Evolutionary conservation across 2,797 vertebrate species (phyloP), one percentile per base, ranked within the genome.

Genomic region (Rhyacichthys aspro): DNA sequence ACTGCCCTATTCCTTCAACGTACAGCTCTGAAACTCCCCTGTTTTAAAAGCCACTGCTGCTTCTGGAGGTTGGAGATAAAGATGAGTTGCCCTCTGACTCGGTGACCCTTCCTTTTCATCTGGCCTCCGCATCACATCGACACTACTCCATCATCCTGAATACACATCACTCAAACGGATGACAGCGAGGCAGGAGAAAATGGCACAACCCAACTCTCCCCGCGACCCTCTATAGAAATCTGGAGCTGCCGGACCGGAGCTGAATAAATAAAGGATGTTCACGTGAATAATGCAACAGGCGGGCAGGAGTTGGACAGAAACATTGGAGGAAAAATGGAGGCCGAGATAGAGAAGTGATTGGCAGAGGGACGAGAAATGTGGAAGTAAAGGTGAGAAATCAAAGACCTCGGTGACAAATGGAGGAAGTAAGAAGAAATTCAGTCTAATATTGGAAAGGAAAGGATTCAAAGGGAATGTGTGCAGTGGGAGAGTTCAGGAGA

Each of bases 221-320:
- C 12, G n/a, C 57, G 39, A 62, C 53, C 62, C 64, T 59, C 61
- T 67, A 75, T 60, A 68, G 72, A 78, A 76, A 80, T 56, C 47
- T 65, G 36, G 61, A 58, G 54, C 63, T 68, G 38, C 44, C 39
- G 61, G 41, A 23, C 15, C 50, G 50, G 18, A 62, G 48, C 39
- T 43, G 42, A 59, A 38, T 43, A 67, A 66, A 69, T 57, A 66
- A 59, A 70, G 68, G 49, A 76, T 71, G 58, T 32, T 36, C 42
- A 72, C 70, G 58, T 86, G 63, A 88, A 86, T 86, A 83, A 88
- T 87, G 71, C 78, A 86, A 66, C 64, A 74, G 70, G 62, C 68
- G 38, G 41, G 43, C 59, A 46, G 61, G 59, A 65, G 43, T 71
- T 74, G 46, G 65, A 44, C 59, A 33, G 44, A 59, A 68, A 63